phyloP scores from a whole-genome alignment of 1,140 invertebrate genomes.

The Aphaenogaster ashmeadi region DNA sequence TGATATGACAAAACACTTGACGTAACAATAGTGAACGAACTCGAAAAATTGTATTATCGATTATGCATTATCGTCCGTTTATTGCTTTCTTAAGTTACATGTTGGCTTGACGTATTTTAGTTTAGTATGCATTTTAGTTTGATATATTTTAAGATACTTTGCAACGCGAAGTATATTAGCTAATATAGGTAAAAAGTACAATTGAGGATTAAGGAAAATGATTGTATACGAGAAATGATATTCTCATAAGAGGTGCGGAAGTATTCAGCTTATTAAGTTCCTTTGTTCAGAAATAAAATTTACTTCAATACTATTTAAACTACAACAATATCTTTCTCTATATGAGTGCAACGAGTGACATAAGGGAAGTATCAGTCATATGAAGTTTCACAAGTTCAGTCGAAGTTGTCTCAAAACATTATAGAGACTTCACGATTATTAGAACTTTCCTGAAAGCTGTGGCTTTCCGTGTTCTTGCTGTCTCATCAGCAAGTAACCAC shows the following conservation, averaged over 20 bases:
- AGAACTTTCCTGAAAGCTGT: constrained; percentile 48
- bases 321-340: not conserved
- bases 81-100: not conserved
- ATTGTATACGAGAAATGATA: not conserved
- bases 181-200: not conserved
- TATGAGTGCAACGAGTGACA: constrained; percentile 13
- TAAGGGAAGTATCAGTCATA: not conserved
- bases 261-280: not conserved
- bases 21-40: not conserved
- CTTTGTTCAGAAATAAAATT: not conserved
- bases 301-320: constrained; percentile 21
- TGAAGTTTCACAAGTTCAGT: not conserved
- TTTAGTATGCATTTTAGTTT: not conserved
- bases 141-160: not conserved
- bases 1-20: not conserved
- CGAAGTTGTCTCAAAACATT: constrained; percentile 20
- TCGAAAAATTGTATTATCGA: not conserved
- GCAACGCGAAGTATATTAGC: not conserved
- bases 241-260: not conserved
- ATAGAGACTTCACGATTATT: constrained; percentile 46
- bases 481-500: constrained; percentile 52
- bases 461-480: constrained; percentile 34
- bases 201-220: not conserved
- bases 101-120: not conserved
- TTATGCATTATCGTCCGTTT: not conserved